Evolutionary conservation across 2,797 vertebrate genomes (phyloP).

Genomic region (Helicolenus hilgendorfi): DNA sequence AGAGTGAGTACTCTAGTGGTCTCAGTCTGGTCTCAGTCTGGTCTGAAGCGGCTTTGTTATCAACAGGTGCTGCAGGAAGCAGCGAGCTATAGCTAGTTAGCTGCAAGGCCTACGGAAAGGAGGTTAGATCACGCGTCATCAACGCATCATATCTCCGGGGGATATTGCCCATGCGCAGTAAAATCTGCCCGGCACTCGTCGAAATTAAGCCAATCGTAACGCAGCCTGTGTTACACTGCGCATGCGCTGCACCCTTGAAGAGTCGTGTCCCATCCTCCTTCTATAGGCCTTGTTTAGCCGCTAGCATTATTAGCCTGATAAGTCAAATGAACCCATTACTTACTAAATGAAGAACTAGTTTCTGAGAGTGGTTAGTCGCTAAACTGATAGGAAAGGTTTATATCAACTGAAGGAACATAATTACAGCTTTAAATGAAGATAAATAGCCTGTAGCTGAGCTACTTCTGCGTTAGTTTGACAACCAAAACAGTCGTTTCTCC

Average conservation of each 20-base stretch:
- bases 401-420: accelerated
- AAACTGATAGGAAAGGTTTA: background rate
- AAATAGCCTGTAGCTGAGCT: background rate
- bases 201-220: no score
- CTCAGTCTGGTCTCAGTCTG: slow-evolving; percentile 2
- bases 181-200: no score
- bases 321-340: background rate
- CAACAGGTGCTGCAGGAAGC: slow-evolving; percentile 81
- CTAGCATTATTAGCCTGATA: slow-evolving; percentile 69
- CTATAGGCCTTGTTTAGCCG: slow-evolving; percentile 46
- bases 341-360: background rate
- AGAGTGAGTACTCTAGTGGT: slow-evolving; percentile 57
- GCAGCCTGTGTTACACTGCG: no score
- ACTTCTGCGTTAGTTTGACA: slow-evolving; percentile 2
- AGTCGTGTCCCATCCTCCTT: no score
- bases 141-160: no score
- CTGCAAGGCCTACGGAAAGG: no score
- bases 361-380: background rate
- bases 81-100: slow-evolving; percentile 1
- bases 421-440: background rate
- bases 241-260: no score
- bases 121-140: no score
- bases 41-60: slow-evolving; percentile 80
- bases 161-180: no score
- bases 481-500: background rate